Evolutionary conservation across 1,140 invertebrate species (phyloP).

Genomic region (Drosophila arizonae): DNA sequence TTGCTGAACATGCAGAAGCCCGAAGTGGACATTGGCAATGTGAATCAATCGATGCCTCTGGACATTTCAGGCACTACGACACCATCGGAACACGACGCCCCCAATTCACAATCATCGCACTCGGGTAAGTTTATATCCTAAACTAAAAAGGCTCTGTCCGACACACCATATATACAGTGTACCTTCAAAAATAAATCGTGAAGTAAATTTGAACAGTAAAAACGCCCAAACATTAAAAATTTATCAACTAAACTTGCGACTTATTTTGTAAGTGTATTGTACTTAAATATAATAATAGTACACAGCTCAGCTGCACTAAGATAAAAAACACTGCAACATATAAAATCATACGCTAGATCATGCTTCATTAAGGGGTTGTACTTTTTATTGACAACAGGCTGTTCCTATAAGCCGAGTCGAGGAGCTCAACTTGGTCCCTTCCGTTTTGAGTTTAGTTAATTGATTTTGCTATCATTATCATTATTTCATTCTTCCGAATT

Average conservation of each 20-base stretch:
- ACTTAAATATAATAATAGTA: not conserved
- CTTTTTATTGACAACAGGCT: constrained; percentile 28
- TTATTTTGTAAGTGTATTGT: constrained; percentile 12
- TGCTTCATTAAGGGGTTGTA: constrained; percentile 34
- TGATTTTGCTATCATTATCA: constrained; percentile 46
- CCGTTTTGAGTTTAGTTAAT: constrained; percentile 27
- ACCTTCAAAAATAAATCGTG: constrained; percentile 25
- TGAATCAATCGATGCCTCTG: constrained; percentile 80
- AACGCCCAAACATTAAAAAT: not conserved
- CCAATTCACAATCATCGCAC: constrained; percentile 81
- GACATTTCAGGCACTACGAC: constrained; percentile 82
- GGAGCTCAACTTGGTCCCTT: constrained; percentile 20
- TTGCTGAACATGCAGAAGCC: constrained; percentile 67
- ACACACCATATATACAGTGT: not conserved
- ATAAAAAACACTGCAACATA: constrained; percentile 25
- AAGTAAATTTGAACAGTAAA: not conserved
- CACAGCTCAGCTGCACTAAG: constrained; percentile 4
- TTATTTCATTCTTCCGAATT: constrained; percentile 44
- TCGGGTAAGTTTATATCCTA: constrained; percentile 65
- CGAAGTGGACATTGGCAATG: constrained; percentile 78
- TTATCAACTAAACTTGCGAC: constrained; percentile 6
- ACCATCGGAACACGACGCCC: constrained; percentile 81
- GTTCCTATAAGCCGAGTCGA: constrained; percentile 8
- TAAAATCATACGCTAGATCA: constrained; percentile 42
- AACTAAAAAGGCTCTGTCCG: not conserved